These are phyloP conservation scores for Petrolisthes manimaculis DNA, from an alignment of 2,888 invertebrate genomes.

Conservation along the genomic window DNA sequence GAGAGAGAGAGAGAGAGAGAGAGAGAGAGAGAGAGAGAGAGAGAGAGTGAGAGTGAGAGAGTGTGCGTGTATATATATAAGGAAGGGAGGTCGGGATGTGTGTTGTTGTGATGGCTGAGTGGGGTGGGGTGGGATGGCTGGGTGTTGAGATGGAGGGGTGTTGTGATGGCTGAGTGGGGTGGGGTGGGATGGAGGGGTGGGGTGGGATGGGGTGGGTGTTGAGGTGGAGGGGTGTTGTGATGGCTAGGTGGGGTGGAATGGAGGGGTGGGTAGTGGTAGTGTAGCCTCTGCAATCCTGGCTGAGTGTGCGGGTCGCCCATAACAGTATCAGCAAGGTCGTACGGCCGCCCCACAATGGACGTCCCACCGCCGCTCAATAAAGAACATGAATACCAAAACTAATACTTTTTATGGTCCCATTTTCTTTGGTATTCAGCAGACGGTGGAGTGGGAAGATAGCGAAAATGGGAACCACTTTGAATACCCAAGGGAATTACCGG, in stretches of 20 bases:
- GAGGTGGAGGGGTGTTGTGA: neutral
- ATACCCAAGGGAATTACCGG: conserved; percentile 45
- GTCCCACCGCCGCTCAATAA: conserved; percentile 41
- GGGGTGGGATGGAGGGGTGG: neutral
- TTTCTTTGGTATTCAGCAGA: conserved; percentile 55
- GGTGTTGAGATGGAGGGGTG: neutral
- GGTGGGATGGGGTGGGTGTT: neutral
- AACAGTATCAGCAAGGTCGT: conserved; percentile 15
- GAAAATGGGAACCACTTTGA: conserved; percentile 54
- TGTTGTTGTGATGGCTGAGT: neutral
- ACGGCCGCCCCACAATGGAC: conserved; percentile 25
- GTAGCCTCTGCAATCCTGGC: neutral
- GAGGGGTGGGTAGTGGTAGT: neutral
- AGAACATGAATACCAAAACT: conserved; percentile 54
- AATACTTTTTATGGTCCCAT: conserved; percentile 57
- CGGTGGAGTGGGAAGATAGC: conserved; percentile 48
- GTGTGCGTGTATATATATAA: neutral
- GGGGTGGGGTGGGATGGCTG: neutral
- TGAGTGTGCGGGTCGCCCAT: neutral
- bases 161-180: neutral
- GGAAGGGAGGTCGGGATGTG: neutral
- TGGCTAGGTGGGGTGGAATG: neutral
- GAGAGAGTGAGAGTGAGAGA: conserved; percentile 2
- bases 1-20: conserved; percentile 10
- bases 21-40: neutral